Percentiles rank a stretch among this genome's conserved stretches.
These are phyloP conservation scores for Metopia argyrocephala DNA, from an alignment of 2,888 invertebrate species.

Conservation along the genomic window DNA sequence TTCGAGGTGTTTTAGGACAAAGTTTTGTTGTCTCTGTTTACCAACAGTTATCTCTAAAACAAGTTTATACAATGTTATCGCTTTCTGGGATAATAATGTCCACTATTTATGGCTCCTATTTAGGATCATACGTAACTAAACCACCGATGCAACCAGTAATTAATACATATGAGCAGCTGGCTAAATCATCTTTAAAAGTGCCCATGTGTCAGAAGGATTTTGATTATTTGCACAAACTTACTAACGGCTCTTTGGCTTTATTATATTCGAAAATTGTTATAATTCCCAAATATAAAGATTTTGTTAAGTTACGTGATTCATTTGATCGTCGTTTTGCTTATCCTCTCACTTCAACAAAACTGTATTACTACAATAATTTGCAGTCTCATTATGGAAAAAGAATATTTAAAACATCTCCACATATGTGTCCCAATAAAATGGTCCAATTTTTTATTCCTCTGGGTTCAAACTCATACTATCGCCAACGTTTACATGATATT, in stretches of 20 bases:
- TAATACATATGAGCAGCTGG: slow-evolving; percentile 36
- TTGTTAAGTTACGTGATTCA: slow-evolving; percentile 24
- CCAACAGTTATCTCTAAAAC: not conserved
- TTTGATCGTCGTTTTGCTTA: slow-evolving; percentile 43
- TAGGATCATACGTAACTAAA: slow-evolving; percentile 37
- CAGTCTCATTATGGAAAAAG: not conserved
- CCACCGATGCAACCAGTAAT: slow-evolving; percentile 21
- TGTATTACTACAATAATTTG: slow-evolving; percentile 30
- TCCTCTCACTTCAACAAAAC: slow-evolving; percentile 8
- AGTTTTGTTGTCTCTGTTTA: not conserved
- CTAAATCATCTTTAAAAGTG: slow-evolving; percentile 24
- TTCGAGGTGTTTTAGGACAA: slow-evolving; percentile 57
- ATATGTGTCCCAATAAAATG: slow-evolving; percentile 48
- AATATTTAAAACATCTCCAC: slow-evolving; percentile 21
- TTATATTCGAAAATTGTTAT: slow-evolving; percentile 15
- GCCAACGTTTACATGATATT: slow-evolving; percentile 9
- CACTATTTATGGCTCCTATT: slow-evolving; percentile 15
- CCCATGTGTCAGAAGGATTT: slow-evolving; percentile 16
- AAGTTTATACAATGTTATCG: slow-evolving; percentile 34
- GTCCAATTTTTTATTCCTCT: slow-evolving; percentile 42
- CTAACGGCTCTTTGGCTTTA: not conserved
- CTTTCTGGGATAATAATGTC: slow-evolving; percentile 32
- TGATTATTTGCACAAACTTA: not conserved
- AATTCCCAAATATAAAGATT: not conserved
- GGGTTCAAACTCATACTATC: slow-evolving; percentile 44